Conservation (phyloP, 2,797 vertebrate genomes). For the Danionella dracula region DNA sequence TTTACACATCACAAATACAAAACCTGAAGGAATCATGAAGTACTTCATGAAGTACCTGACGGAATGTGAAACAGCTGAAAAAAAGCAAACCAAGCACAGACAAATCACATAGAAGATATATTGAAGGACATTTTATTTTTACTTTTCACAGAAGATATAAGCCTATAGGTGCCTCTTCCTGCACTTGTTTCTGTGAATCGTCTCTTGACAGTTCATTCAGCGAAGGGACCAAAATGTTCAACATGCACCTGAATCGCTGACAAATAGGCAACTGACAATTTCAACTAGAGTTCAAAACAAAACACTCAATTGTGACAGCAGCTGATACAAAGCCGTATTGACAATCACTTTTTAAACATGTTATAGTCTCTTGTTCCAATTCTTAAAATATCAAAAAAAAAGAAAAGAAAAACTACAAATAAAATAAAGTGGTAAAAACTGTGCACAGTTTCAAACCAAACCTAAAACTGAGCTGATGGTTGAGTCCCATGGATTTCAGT, state of each 20-base stretch:
- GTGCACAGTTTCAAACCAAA: conserved; percentile 77
- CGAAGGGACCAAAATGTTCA: conserved; percentile 78
- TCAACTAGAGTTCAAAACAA: conserved; percentile 65
- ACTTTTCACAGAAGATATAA: conserved; percentile 75
- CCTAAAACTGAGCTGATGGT: conserved; percentile 59
- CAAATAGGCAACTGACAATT: conserved; percentile 79
- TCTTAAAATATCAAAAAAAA: conserved; percentile 78
- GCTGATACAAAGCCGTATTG: conserved; percentile 80
- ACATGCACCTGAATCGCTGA: conserved; percentile 85
- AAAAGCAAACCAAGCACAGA: neutral
- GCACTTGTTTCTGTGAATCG: conserved; percentile 8
- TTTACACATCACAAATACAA: too few relatives aligned
- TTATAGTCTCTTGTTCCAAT: conserved; percentile 66
- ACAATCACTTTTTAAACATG: conserved; percentile 80
- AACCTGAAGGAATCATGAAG: too few relatives aligned
- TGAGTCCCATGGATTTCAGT: conserved; percentile 39
- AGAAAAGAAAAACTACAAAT: conserved; percentile 76
- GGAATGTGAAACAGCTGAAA: too few relatives aligned
- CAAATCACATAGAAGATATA: conserved; percentile 42
- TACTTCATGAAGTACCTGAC: too few relatives aligned
- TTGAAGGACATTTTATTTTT: conserved; percentile 70
- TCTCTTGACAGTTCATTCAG: conserved; percentile 51
- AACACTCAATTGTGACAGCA: conserved; percentile 84
- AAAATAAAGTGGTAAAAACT: conserved; percentile 82
- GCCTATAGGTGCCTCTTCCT: conserved; percentile 43